A percentile compares a stretch with the other conserved stretches of the same genome.
These are phyloP conservation scores for Salvelinus sp. DNA, from an alignment of 2,113 vertebrate species.

Conservation along the genomic window DNA sequence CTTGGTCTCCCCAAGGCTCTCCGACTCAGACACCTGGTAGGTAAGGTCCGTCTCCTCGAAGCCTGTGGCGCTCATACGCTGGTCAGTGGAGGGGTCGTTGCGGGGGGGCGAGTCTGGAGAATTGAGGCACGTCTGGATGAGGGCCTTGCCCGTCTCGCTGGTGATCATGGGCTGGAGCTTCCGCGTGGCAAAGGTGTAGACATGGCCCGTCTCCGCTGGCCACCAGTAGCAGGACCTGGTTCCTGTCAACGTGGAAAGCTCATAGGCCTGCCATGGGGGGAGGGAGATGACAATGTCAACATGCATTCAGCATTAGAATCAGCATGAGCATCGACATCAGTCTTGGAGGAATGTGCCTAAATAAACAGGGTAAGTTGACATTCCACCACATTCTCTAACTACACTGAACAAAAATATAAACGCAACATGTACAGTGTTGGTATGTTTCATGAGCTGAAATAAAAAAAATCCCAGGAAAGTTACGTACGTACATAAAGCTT, in stretches of 20 bases:
- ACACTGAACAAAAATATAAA: too few relatives aligned
- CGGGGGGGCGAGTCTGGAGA: slow-evolving; percentile 96
- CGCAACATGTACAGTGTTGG: too few relatives aligned
- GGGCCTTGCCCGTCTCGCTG: slow-evolving; percentile 96
- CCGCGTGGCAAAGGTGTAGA: slow-evolving; percentile 96
- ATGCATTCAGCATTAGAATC: neutral
- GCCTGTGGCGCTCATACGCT: slow-evolving; percentile 98
- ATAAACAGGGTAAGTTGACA: too few relatives aligned
- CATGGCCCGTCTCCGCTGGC: slow-evolving; percentile 98
- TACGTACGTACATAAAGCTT: too few relatives aligned
- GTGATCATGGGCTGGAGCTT: slow-evolving; percentile 99
- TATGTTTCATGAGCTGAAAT: too few relatives aligned
- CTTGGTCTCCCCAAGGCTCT: slow-evolving; percentile 98
- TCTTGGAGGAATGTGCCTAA: neutral
- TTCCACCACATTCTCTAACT: too few relatives aligned
- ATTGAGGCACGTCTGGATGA: slow-evolving; percentile 99
- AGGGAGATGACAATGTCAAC: neutral
- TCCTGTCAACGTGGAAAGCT: slow-evolving; percentile 95
- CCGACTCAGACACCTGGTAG: slow-evolving; percentile 97
- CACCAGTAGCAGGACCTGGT: slow-evolving; percentile 97
- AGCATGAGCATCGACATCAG: neutral
- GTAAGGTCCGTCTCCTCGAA: slow-evolving; percentile 98
- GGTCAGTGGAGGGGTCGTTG: slow-evolving; percentile 93
- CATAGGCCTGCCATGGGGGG: slow-evolving; percentile 81
- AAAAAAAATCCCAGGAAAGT: too few relatives aligned